A percentile compares a stretch with the other conserved stretches of the same genome.
phyloP scores from a whole-genome alignment of 2,888 invertebrate species.

The Macrophya annulata region DNA sequence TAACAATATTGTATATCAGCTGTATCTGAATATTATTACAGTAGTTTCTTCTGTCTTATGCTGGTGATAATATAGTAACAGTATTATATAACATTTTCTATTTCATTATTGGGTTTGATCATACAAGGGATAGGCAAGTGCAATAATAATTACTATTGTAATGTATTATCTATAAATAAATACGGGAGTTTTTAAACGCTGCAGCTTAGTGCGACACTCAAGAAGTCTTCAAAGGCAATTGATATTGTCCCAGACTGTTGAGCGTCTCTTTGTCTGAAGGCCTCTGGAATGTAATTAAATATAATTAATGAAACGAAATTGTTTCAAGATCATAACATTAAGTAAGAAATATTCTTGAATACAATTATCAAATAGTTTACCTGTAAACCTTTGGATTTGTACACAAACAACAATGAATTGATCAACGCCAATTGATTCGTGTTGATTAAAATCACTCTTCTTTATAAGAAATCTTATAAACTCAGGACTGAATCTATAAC shows the following conservation, averaged over 20 bases:
- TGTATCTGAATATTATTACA: conserved; percentile 1
- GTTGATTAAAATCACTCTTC: conserved; percentile 85
- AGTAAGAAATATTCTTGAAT: neutral
- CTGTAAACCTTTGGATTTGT: conserved; percentile 91
- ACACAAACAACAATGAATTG: conserved; percentile 94
- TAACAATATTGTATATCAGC: neutral
- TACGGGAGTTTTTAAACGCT: conserved; percentile 79
- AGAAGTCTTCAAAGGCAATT: conserved; percentile 95
- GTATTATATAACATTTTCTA: neutral
- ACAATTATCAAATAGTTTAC: conserved; percentile 64
- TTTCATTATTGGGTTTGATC: conserved; percentile 13
- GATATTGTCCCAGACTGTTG: conserved; percentile 91
- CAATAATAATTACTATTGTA: neutral
- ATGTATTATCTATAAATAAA: conserved; percentile 13
- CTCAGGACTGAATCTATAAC: conserved; percentile 90
- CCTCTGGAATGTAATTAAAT: conserved; percentile 82
- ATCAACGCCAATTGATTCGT: conserved; percentile 89
- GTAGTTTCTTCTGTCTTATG: neutral
- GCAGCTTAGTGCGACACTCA: conserved; percentile 90
- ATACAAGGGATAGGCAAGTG: conserved; percentile 22
- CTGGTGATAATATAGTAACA: neutral
- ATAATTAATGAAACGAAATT: conserved; percentile 18
- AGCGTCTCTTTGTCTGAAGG: conserved; percentile 90
- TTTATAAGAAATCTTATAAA: conserved; percentile 88
- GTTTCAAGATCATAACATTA: neutral